A percentile compares a stretch with the other conserved stretches of the same genome.
These are phyloP conservation scores for Notechis scutatus DNA, from an alignment of 2,113 vertebrate species.

Conservation along the genomic window DNA sequence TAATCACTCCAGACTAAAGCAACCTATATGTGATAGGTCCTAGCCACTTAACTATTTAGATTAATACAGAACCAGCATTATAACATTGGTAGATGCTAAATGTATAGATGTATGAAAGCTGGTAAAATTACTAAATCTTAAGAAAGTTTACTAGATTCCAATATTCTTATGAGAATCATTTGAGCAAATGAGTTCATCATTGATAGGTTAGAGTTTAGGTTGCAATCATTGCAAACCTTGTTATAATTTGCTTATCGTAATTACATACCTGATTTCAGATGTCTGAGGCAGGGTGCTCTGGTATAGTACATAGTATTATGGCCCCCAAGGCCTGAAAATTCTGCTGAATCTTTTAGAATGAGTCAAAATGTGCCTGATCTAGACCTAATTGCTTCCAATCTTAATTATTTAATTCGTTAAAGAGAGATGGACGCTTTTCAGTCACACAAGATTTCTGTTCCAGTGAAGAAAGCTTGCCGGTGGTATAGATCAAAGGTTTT, in stretches of 20 bases:
- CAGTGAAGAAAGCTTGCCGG: not conserved
- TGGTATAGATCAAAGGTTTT: not conserved
- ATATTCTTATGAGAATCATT: not conserved
- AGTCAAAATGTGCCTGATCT: not conserved
- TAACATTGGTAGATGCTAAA: not conserved
- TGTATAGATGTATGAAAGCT: not conserved
- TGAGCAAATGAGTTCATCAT: not conserved
- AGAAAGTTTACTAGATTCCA: not conserved
- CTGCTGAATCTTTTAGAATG: not conserved
- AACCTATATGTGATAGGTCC: not conserved
- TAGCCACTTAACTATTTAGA: not conserved
- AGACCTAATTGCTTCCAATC: not conserved
- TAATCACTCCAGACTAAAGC: not conserved
- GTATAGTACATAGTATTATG: not conserved
- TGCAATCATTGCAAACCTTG: not conserved
- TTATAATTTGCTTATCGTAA: not conserved
- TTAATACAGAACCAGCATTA: not conserved
- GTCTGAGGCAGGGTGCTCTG: not conserved
- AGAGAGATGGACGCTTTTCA: not conserved
- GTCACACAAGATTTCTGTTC: not conserved
- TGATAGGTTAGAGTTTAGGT: not conserved
- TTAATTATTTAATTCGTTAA: not conserved
- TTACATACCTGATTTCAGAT: not conserved
- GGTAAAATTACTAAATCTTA: not conserved
- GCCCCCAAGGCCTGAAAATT: not conserved